phyloP scores from a whole-genome alignment of 2,113 vertebrate genomes.

The Arothron firmamentum region DNA sequence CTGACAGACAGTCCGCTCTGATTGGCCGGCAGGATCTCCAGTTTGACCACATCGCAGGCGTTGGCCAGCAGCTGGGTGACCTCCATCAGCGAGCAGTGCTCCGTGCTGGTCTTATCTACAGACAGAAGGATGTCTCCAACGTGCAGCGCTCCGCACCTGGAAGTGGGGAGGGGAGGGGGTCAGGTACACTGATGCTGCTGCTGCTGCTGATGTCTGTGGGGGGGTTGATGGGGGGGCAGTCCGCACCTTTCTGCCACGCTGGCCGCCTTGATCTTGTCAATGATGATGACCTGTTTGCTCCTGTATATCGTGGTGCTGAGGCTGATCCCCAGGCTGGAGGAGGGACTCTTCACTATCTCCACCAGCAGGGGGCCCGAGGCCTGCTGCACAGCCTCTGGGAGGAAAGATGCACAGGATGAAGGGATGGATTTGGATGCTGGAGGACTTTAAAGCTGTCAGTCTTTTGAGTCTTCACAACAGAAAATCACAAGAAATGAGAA shows the following conservation, averaged over 20 bases:
- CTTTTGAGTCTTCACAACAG: too few species aligned
- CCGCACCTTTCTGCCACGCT: slow-evolving; percentile 91
- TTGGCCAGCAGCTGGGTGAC: slow-evolving; percentile 89
- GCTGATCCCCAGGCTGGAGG: slow-evolving; percentile 85
- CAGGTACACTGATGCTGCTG: neutral
- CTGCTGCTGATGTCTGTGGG: neutral
- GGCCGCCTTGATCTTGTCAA: slow-evolving; percentile 92
- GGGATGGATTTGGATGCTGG: neutral
- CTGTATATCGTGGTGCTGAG: slow-evolving; percentile 80
- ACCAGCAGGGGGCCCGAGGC: slow-evolving; percentile 89
- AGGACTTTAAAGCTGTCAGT: neutral
- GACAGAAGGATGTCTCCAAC: slow-evolving; percentile 89
- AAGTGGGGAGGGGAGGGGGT: slow-evolving; percentile 2
- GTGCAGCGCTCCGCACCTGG: slow-evolving; percentile 87
- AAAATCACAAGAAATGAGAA: too few species aligned
- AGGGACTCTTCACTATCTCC: slow-evolving; percentile 85
- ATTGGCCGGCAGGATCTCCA: slow-evolving; percentile 88
- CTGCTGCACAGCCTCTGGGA: slow-evolving; percentile 83
- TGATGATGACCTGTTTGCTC: slow-evolving; percentile 89
- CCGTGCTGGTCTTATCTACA: slow-evolving; percentile 91
- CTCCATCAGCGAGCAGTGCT: slow-evolving; percentile 90
- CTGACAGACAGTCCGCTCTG: slow-evolving; percentile 80
- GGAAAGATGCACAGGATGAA: slow-evolving; percentile 14
- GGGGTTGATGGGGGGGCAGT: too few species aligned
- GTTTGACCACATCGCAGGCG: slow-evolving; percentile 80